Conservation (phyloP, 2,113 vertebrate genomes). For the Catagonus wagneri region DNA sequence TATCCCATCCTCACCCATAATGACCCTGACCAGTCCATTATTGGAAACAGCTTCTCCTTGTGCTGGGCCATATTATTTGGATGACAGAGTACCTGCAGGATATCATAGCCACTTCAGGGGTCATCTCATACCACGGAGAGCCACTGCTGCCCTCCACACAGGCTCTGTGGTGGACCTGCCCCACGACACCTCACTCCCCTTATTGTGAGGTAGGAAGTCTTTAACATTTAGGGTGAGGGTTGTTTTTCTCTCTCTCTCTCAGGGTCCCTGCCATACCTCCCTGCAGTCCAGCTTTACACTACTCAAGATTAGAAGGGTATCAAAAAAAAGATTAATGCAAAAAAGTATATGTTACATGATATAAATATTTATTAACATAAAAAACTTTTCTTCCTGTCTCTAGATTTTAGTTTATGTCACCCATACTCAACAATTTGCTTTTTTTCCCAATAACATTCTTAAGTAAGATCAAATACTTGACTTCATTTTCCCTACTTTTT, state of each 20-base stretch:
- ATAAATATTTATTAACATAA: not conserved
- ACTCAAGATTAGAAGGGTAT: not conserved
- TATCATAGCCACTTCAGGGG: not conserved
- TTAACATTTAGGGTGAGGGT: not conserved
- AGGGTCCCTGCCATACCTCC: not conserved
- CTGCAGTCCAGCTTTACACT: not conserved
- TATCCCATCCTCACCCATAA: not conserved
- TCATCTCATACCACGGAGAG: not conserved
- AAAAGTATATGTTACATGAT: not conserved
- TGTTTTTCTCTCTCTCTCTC: not conserved
- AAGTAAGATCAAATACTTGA: conserved; percentile 41
- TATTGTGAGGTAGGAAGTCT: not conserved
- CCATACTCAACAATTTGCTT: not conserved
- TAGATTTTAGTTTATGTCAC: conserved; percentile 37
- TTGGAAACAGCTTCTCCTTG: not conserved
- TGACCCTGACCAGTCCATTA: not conserved
- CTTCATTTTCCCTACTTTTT: conserved; percentile 3
- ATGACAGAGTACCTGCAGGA: not conserved
- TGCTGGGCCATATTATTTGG: too few species aligned
- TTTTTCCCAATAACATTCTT: not conserved
- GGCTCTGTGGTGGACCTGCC: not conserved
- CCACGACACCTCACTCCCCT: not conserved
- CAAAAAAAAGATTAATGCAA: not conserved
- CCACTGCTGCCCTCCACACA: not conserved
- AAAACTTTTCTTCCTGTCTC: not conserved